A percentile compares a stretch with the other conserved stretches of the same genome.
Evolutionary conservation across 35 echinoderm and acorn worm species (phyloP).

Genomic region (Ophiothrix spiculata): DNA sequence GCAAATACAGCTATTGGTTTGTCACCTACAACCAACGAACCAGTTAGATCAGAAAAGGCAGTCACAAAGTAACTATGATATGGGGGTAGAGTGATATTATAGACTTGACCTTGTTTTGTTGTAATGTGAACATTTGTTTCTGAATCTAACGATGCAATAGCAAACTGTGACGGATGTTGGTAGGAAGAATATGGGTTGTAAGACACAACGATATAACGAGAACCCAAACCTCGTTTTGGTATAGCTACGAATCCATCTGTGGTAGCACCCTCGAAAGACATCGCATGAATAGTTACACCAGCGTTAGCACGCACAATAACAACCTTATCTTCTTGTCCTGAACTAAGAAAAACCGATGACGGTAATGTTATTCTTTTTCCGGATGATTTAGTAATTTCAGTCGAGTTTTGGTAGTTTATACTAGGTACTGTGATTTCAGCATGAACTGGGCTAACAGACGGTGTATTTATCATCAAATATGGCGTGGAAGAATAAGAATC

Average conservation of each 20-base stretch:
- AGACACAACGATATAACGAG: not conserved
- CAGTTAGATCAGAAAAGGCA: not conserved
- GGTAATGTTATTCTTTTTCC: no score
- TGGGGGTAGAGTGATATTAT: not conserved
- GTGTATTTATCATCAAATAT: no score
- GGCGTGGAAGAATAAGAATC: no score
- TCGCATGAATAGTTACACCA: not conserved
- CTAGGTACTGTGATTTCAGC: no score
- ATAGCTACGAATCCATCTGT: not conserved
- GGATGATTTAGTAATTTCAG: no score
- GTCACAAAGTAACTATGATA: not conserved
- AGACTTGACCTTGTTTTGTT: not conserved
- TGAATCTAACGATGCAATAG: not conserved
- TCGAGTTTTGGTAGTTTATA: no score
- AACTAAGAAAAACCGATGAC: no score
- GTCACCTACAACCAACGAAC: not conserved
- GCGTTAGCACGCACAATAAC: no score
- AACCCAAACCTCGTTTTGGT: not conserved
- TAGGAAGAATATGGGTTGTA: not conserved
- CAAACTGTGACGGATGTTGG: not conserved
- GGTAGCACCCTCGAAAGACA: not conserved
- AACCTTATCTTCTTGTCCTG: no score
- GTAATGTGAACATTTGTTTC: not conserved
- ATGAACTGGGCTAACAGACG: no score
- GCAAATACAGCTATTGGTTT: not conserved